A percentile compares a stretch with the other conserved stretches of the same genome.
Evolutionary conservation across 2,797 vertebrate genomes (phyloP).

Genomic region (Brachyalestes nurse): DNA sequence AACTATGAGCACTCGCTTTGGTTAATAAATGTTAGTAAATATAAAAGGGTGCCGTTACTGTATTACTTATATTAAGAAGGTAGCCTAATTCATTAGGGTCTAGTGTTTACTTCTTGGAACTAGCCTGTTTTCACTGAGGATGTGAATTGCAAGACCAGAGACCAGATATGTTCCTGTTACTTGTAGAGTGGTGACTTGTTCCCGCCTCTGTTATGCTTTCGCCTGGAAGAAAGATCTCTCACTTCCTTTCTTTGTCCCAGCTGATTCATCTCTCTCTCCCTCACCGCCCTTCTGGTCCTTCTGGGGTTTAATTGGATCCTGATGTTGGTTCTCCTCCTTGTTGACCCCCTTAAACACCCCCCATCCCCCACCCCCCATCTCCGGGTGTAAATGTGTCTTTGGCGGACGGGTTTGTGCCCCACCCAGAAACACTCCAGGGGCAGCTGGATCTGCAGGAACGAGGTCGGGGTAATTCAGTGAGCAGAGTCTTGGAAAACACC

Average conservation of each 20-base stretch:
- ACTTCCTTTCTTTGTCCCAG: slow-evolving; percentile 28
- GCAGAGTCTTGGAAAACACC: background rate
- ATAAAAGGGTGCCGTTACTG: too few species aligned
- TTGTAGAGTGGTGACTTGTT: slow-evolving; percentile 1
- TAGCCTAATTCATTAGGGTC: too few species aligned
- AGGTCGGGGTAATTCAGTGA: background rate
- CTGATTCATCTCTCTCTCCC: slow-evolving; percentile 3
- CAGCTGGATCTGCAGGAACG: background rate
- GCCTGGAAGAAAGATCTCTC: slow-evolving; percentile 38
- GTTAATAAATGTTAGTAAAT: too few species aligned
- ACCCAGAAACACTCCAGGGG: background rate
- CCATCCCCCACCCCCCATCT: background rate
- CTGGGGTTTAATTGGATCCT: slow-evolving; percentile 52
- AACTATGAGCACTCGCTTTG: too few species aligned
- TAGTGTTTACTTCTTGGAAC: too few species aligned
- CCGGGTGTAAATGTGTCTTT: slow-evolving; percentile 25
- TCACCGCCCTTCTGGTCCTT: slow-evolving; percentile 1
- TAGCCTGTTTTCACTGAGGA: background rate
- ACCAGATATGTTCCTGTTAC: background rate
- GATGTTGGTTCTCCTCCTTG: slow-evolving; percentile 44
- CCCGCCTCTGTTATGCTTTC: slow-evolving; percentile 17
- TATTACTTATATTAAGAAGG: too few species aligned
- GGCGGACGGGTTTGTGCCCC: background rate
- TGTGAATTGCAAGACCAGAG: background rate
- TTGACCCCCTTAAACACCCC: background rate